Base-by-base conservation (phyloP, 1,140 invertebrate species). In the Cyrtorhinus lividipennis region DNA sequence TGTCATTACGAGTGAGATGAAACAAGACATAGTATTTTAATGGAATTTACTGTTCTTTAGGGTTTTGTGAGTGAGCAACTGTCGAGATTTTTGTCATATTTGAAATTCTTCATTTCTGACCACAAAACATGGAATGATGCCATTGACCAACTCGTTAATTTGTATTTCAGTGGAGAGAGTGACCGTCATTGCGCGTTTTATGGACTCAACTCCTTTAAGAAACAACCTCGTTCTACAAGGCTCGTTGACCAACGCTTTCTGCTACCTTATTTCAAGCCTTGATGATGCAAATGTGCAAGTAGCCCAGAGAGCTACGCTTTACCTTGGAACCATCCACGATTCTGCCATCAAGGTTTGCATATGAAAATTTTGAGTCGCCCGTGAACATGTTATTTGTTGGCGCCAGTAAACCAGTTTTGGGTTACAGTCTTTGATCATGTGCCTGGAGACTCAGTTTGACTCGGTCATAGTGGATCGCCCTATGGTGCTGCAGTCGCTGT, bases 201-300 rank as follows among this genome's bases (percentile, higher is more conserved):
- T 98, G 81, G 91, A 95, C 72, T 83, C 85, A 1, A 87, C 88
- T 2, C 86, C 91, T 0, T 79, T 98, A 25, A 82, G 86, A 67
- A 86, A 84, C 62, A 88, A 90, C 69, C 80, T 87, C 48, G 80
- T 85, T 2, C 78, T 99, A 23, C 92, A 97, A 75, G 90, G 92
- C n/a, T 88, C 91, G 0, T 73, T 99, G 67, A 91, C 95, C 12
- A 96, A 95, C 72, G 91, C 93, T 13, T 98, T 98, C 77, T 98
- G 92, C 74, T 95, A 96, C 73, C 79, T 98, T 24, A 89, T 99
- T 66, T 90, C 90, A 58, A 92, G 92, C 66, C 88, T 98, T 80
- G 93, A 98, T 75, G 96, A 99, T 74, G 84, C 86, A 61, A 94
- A 93, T 74, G 85, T 95, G 30, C 86, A 92, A 68, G 93, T 98